Base-by-base conservation (phyloP, 2,113 vertebrate species). In the Sapajus apella region DNA sequence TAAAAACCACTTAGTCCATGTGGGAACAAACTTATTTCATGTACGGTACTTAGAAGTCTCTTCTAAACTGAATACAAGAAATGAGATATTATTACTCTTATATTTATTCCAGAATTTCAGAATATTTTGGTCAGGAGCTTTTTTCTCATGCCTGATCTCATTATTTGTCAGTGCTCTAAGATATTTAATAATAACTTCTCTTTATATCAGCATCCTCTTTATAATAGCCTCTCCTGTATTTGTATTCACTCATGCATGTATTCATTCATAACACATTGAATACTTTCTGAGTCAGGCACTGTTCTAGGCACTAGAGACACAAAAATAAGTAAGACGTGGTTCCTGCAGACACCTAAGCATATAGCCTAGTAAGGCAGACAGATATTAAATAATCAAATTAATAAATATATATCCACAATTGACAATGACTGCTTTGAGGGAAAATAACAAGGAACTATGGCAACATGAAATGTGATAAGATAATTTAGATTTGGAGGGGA, bases 101-200 rank as follows among this genome's bases (percentile, higher is more conserved):
- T 40, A 83, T 18, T 84, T 61, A 85, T 52, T 91, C 45, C 43
- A 80, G 25, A 23, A 91, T 89, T 92, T 91, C 52, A 90, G 23
- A 89, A 79, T 61, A 87, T 93, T 92, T 83, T 90, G 13, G 25
- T 75, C 55, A 96, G 81, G 8, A 32, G 18, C 47, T 89, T 94
- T 82, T 95, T 76, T 40, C 73, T 96, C 83, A 87, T 85, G 43
- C 6, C 0, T 58, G 90, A 79, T 37, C 21, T 66, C 76, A 94
- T 90, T 94, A n/a, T 90, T 86, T 89, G 43, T 73, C 5, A 23
- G 61, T 77, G 27, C 16, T 73, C 27, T 72, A 79, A 21, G 18
- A 73, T 16, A 73, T 32, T 66, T 82, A 64, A 64, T 30, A 30
- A 64, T 64, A 30, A 30, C 61, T 2, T 64, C 12, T 64, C 61